These are phyloP conservation scores for Uropsilus gracilis DNA, from an alignment of 2,113 vertebrate genomes.

Conservation along the genomic window DNA sequence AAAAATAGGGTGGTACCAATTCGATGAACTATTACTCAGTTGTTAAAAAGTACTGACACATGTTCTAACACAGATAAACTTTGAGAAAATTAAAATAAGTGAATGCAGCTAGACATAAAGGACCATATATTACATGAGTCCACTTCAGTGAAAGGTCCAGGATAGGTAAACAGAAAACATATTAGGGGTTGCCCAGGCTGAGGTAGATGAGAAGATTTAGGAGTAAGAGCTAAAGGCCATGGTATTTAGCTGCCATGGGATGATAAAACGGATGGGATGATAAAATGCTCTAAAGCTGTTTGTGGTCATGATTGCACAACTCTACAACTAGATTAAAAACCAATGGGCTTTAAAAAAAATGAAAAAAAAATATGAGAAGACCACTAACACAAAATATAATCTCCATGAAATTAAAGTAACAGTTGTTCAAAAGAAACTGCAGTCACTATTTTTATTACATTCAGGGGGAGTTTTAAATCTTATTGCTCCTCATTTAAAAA, in stretches of 20 bases:
- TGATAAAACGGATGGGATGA: slow-evolving; percentile 6
- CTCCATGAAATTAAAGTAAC: slow-evolving; percentile 57
- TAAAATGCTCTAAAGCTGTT: slow-evolving; percentile 8
- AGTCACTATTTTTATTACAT: slow-evolving; percentile 41
- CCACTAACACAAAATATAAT: neutral
- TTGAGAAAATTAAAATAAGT: neutral
- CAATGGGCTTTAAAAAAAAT: neutral
- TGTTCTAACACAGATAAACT: neutral
- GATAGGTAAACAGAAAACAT: neutral
- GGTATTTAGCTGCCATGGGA: neutral
- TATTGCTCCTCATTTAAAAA: slow-evolving; percentile 38
- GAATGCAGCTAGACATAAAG: neutral
- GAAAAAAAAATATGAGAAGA: neutral
- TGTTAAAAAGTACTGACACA: neutral
- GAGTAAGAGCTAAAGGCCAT: neutral
- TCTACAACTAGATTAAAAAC: neutral
- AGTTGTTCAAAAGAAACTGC: slow-evolving; percentile 40
- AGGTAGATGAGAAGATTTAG: neutral
- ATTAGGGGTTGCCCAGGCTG: neutral
- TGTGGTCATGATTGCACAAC: neutral
- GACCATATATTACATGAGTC: neutral
- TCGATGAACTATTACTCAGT: neutral
- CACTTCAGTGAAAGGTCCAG: neutral
- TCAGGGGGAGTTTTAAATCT: neutral
- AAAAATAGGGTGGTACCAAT: neutral